Base-by-base conservation (phyloP, 2,797 vertebrate species). In the Intellagama lesueurii region DNA sequence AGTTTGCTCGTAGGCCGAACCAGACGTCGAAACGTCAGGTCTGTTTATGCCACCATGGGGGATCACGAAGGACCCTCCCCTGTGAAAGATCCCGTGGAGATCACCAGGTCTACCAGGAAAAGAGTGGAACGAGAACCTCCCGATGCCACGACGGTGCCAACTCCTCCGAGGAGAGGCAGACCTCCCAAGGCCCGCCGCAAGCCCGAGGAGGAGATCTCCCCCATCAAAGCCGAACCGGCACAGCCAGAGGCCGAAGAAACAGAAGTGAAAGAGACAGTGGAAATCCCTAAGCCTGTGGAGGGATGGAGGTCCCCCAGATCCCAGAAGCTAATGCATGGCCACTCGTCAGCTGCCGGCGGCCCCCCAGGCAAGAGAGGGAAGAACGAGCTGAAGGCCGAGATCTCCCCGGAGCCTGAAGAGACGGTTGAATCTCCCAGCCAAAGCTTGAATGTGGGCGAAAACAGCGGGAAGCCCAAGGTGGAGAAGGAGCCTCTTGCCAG, bases 1-100 rank as follows among this genome's bases (percentile, higher is more conserved):
- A 98, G 97, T 92, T 94, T 98, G 94, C 97, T 98, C 0, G 94
- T 98, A 49, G 97, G 98, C 66, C 97, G 99, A 94, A 98, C 98
- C 4, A 97, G 99, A 76, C 98, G 99, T 76, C 97, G 98, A 88
- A 99, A 99, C 0, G 99, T 99, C 17, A 97, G 98, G 91, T 99
- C 99, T 0, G 98, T 99, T 47, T 99, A 99, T 1, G 99, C 99
- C 12, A 99, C 98, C 26, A 97, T 97, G 2, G 97, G 96, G 5
- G 99, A 99, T 90, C 98, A 97, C 0, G 98, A 99, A 17, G 95
- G 95, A 22, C 96, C 96, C 0, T 98, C 98, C 90, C 95, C 97
- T 0, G 96, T 96, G 56, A 99, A 99, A 96, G 99, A 99, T 68
- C 93, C 97, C 0, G 19, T 94, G 1, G 99, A 99, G 94, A 94